Evolutionary conservation across 2,797 vertebrate genomes (phyloP), one percentile per base, ranked within the genome.

Genomic region (Xiphorhynchus erythropygius): DNA sequence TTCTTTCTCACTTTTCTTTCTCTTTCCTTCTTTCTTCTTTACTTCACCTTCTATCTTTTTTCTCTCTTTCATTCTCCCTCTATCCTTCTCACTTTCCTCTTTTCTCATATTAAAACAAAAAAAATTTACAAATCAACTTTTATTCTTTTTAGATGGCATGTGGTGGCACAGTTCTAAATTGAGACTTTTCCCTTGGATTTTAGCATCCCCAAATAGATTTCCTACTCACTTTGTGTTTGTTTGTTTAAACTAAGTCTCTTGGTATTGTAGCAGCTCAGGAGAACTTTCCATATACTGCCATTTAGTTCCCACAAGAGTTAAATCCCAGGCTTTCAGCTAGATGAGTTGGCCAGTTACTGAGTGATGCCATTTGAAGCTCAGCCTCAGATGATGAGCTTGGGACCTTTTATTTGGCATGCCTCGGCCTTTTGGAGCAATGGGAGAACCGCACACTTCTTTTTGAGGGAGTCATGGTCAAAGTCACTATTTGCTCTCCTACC

Each of bases 281-380:
- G 74, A 95, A 95, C 56, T 97, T 97, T 97, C 95, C 93, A 93
- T 93, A 37, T 28, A 59, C 77, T 95, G 91, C 63, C 95, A 73
- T 69, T 78, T 62, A 49, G 35, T 85, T 91, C 93, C 89, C 87
- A 67, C 56, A 90, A 76, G 22, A 93, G 94, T 87, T 96, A 95
- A 77, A 68, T 80, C 60, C 65, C 91, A 88, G 84, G 79, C 88
- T 94, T 96, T 73, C 91, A 68, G 90, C 79, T 35, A 80, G 39
- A 95, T 65, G 87, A 93, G 79, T 94, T 96, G 86, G 87, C 92
- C 56, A 93, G 88, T 74, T 89, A 63, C 63, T 80, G 68, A 91
- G 59, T 41, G 94, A 97, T 97, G 96, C 97, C 96, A 95, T 97
- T 90, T 96, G 97, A 97, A 97, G 95, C 67, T 55, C 76, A 59